A percentile compares a stretch with the other conserved stretches of the same genome.
Conservation (phyloP, 2,797 vertebrate species). For the Enteromius anoplus region DNA sequence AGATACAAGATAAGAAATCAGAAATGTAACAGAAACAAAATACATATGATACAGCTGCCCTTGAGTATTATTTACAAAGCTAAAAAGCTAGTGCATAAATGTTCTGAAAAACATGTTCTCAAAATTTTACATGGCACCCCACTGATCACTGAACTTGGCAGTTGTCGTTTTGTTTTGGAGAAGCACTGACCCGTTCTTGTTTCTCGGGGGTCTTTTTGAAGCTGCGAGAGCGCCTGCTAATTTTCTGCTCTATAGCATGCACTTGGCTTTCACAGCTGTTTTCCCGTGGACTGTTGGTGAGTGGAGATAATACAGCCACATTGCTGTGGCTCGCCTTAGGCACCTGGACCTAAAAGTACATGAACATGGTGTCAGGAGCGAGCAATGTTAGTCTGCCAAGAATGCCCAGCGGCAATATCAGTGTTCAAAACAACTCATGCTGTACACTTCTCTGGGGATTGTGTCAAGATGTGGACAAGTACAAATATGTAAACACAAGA, state of each 20-base stretch:
- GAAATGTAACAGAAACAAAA: background rate
- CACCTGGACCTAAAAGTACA: constrained; percentile 61
- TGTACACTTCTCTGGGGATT: background rate
- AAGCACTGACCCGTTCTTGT: constrained; percentile 17
- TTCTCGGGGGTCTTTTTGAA: constrained; percentile 59
- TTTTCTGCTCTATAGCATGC: constrained; percentile 49
- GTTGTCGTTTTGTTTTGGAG: constrained; percentile 71
- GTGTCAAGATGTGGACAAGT: background rate
- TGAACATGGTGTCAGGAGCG: constrained; percentile 15
- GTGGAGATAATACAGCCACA: constrained; percentile 52
- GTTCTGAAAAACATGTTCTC: background rate
- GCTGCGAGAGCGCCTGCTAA: constrained; percentile 39
- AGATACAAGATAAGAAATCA: background rate
- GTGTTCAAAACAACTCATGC: background rate
- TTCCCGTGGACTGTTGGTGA: constrained; percentile 59
- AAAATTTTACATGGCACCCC: background rate
- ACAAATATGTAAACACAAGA: constrained; percentile 9
- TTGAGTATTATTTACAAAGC: constrained; percentile 21
- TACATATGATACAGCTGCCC: background rate
- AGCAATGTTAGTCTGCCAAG: background rate
- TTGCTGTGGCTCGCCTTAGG: constrained; percentile 61
- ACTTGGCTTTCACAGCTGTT: constrained; percentile 52
- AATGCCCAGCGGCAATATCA: background rate
- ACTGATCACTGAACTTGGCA: constrained; percentile 83
- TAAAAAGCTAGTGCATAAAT: constrained; percentile 23